Percentiles rank a stretch among this genome's conserved stretches.
Evolutionary conservation across 2,888 invertebrate genomes (phyloP).

Genomic region (Pristionchus arcanus): DNA sequence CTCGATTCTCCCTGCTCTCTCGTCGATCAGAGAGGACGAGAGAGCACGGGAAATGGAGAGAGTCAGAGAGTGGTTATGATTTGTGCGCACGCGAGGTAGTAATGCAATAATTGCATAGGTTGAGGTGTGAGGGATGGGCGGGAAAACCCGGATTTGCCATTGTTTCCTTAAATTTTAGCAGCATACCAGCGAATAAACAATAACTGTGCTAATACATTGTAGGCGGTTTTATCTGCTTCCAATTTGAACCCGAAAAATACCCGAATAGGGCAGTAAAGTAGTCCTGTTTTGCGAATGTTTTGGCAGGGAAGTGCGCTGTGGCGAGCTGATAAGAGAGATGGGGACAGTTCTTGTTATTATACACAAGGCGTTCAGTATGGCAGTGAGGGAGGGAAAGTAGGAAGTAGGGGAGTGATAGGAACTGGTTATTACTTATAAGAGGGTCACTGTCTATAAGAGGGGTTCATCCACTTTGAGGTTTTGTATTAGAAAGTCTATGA

Average conservation of each 20-base stretch:
- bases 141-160: background rate
- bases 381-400: background rate
- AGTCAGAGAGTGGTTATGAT: too few species aligned
- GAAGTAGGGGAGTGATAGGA: conserved; percentile 17
- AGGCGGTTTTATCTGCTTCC: background rate
- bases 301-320: background rate
- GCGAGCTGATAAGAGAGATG: background rate
- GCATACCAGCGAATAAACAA: background rate
- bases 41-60: too few species aligned
- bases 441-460: background rate
- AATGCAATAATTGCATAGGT: conserved; percentile 18
- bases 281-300: background rate
- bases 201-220: too few species aligned
- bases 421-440: background rate
- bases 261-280: background rate
- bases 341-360: conserved; percentile 10
- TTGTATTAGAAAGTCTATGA: background rate
- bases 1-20: too few species aligned
- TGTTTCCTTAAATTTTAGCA: background rate
- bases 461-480: background rate
- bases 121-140: background rate
- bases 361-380: conserved; percentile 43
- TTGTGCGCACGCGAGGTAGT: background rate
- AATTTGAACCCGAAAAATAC: background rate
- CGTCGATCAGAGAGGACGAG: too few species aligned